phyloP scores from a whole-genome alignment of 2,888 invertebrate genomes.

The Callyntrura sp. region DNA sequence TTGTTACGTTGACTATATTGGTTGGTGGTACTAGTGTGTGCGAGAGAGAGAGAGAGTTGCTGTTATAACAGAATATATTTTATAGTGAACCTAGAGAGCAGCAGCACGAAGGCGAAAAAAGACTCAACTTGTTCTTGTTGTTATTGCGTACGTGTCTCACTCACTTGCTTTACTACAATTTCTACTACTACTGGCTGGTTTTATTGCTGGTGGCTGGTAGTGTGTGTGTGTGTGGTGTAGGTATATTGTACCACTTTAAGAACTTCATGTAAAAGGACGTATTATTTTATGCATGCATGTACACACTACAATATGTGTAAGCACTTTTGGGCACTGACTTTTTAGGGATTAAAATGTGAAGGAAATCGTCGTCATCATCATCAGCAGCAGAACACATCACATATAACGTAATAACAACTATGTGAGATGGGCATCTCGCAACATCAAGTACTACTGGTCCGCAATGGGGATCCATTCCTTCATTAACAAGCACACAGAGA shows the following conservation, averaged over 20 bases:
- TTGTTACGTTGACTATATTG: not conserved
- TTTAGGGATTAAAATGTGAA: conserved; percentile 73
- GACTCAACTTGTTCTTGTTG: conserved; percentile 53
- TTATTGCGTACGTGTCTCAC: conserved; percentile 63
- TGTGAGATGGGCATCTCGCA: conserved; percentile 68
- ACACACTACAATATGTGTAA: conserved; percentile 1
- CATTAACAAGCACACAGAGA: conserved; percentile 37
- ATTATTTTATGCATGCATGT: not conserved
- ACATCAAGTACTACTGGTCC: conserved; percentile 54
- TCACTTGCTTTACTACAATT: not conserved
- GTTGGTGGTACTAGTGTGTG: not conserved
- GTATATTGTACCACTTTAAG: not conserved
- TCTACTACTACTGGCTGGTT: conserved; percentile 24
- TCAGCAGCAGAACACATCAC: conserved; percentile 12
- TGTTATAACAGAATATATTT: not conserved
- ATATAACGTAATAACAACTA: conserved; percentile 25
- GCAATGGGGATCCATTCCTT: conserved; percentile 65
- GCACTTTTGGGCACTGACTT: conserved; percentile 68
- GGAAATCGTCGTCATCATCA: conserved; percentile 66
- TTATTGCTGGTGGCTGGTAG: not conserved
- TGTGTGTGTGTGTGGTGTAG: not conserved
- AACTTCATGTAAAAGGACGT: conserved; percentile 4
- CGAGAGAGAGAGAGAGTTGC: no score
- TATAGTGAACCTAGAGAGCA: not conserved
- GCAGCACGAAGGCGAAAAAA: conserved; percentile 40